Conservation (phyloP, 1,140 invertebrate species). For the Drosophila asahinai region DNA sequence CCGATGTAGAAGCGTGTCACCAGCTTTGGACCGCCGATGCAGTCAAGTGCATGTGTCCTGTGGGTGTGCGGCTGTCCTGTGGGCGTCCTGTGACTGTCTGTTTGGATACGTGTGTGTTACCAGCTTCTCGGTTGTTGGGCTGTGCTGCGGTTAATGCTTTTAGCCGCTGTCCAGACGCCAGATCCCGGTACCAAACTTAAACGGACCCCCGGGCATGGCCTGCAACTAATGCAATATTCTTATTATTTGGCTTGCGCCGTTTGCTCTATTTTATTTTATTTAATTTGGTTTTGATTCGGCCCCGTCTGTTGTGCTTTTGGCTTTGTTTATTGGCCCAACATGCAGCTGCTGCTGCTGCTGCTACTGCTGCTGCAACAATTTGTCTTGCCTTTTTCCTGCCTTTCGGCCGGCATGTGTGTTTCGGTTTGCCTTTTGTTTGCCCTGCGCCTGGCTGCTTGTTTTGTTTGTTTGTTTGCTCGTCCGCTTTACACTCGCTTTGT, state of each 20-base stretch:
- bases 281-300: slow-evolving; percentile 75
- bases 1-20: slow-evolving; percentile 73
- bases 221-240: slow-evolving; percentile 79
- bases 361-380: slow-evolving; percentile 75
- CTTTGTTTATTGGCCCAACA: slow-evolving; percentile 75
- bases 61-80: slow-evolving; percentile 17
- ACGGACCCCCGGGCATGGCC: slow-evolving; percentile 15
- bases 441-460: slow-evolving; percentile 35
- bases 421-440: slow-evolving; percentile 44
- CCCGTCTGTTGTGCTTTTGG: slow-evolving; percentile 33
- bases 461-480: slow-evolving; percentile 30
- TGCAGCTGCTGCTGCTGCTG: slow-evolving; percentile 57
- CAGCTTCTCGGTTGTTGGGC: slow-evolving; percentile 60
- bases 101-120: slow-evolving; percentile 58
- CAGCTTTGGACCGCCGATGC: slow-evolving; percentile 65
- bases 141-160: slow-evolving; percentile 79
- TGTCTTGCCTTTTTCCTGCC: slow-evolving; percentile 62
- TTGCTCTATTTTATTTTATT: slow-evolving; percentile 69
- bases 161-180: slow-evolving; percentile 63
- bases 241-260: slow-evolving; percentile 75
- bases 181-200: not conserved
- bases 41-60: slow-evolving; percentile 67
- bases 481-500: slow-evolving; percentile 55
- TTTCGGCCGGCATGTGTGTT: slow-evolving; percentile 49
- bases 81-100: slow-evolving; percentile 13